Conservation (phyloP, 2,113 vertebrate species). For the Paedocypris sp. region DNA sequence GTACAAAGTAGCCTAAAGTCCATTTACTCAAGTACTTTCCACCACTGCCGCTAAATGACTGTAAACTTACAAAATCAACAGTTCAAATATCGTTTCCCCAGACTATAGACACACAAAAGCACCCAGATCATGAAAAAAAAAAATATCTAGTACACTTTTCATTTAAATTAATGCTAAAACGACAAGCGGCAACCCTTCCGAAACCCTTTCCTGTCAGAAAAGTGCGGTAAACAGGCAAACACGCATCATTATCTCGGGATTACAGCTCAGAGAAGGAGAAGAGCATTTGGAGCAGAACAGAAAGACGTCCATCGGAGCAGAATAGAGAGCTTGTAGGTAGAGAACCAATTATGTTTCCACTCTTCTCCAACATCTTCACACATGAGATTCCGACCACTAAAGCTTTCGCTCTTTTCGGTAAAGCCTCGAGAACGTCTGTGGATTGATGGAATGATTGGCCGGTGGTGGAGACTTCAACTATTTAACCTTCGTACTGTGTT, state of each 20-base stretch:
- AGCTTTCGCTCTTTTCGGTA: slow-evolving; percentile 12
- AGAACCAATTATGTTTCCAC: slow-evolving; percentile 6
- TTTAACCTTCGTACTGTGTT: too few species aligned
- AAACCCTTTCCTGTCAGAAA: background rate
- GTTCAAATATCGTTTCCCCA: too few species aligned
- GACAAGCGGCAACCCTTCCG: too few species aligned
- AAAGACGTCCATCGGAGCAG: background rate
- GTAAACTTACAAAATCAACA: too few species aligned
- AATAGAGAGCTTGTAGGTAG: background rate
- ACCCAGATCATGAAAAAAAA: too few species aligned
- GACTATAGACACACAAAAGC: too few species aligned
- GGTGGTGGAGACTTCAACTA: slow-evolving; percentile 18
- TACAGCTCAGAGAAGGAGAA: background rate
- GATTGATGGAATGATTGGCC: slow-evolving; percentile 42
- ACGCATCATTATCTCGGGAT: slow-evolving; percentile 11
- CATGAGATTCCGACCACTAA: slow-evolving; percentile 36
- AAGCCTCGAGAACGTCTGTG: too few species aligned
- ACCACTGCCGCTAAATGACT: too few species aligned
- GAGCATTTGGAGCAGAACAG: background rate
- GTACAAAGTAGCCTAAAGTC: too few species aligned
- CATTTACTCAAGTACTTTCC: too few species aligned
- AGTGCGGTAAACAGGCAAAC: background rate
- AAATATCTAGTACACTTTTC: too few species aligned
- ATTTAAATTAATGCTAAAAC: too few species aligned
- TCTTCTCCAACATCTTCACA: slow-evolving; percentile 34